phyloP scores from a whole-genome alignment of 2,888 invertebrate genomes.

The Drymonia ruficornis region DNA sequence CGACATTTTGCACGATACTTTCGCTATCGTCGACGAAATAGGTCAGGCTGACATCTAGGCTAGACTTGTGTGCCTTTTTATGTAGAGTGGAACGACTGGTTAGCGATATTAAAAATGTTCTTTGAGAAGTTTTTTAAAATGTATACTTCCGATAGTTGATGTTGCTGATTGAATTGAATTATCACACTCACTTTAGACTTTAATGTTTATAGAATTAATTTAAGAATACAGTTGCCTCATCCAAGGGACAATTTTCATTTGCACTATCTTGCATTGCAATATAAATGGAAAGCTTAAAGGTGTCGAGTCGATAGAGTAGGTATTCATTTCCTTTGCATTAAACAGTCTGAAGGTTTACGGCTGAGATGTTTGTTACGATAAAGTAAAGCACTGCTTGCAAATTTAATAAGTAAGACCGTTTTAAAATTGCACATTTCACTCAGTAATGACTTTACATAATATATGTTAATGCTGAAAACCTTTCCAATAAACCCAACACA shows the following conservation, averaged over 20 bases:
- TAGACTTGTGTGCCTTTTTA: slow-evolving; percentile 39
- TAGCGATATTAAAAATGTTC: slow-evolving; percentile 15
- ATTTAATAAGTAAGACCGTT: slow-evolving; percentile 32
- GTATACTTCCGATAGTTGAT: not conserved
- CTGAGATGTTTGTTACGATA: slow-evolving; percentile 46
- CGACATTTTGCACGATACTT: slow-evolving; percentile 56
- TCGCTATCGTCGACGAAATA: slow-evolving; percentile 53
- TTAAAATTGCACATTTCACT: slow-evolving; percentile 13
- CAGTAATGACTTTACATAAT: not conserved
- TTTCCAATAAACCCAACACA: not conserved
- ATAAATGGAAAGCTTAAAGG: slow-evolving; percentile 39
- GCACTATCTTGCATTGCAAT: slow-evolving; percentile 25
- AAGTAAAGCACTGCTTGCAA: slow-evolving; percentile 47
- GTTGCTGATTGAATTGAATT: no score
- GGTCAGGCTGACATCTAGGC: slow-evolving; percentile 57
- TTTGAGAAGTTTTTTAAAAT: not conserved
- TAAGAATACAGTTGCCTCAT: not conserved
- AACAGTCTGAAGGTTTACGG: slow-evolving; percentile 24
- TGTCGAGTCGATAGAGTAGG: slow-evolving; percentile 35
- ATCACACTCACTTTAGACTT: no score
- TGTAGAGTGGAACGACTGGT: slow-evolving; percentile 44
- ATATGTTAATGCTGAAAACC: not conserved
- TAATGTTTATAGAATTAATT: not conserved
- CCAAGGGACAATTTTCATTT: slow-evolving; percentile 5
- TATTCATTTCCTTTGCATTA: slow-evolving; percentile 24